Evolutionary conservation across 2,113 vertebrate species (phyloP), one percentile per base, ranked within the genome.

Genomic region (Aegithalos caudatus): DNA sequence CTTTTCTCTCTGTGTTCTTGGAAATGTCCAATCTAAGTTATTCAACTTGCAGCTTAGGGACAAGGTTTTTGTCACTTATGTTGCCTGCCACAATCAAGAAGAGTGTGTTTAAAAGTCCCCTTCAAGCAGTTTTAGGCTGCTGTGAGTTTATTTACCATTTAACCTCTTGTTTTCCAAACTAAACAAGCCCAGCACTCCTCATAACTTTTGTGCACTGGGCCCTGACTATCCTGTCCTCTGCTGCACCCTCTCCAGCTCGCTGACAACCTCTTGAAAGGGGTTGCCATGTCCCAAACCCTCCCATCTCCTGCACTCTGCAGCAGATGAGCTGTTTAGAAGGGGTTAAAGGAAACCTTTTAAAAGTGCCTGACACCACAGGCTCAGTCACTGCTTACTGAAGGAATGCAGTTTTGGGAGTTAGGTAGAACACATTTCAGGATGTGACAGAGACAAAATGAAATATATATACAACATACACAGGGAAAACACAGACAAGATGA

Each of bases 331-430:
- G 2, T 27, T 80, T 67, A 93, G 35, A 86, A 77, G 16, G 17
- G 35, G 10, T 11, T 48, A 13, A 77, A 50, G 23, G 25, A 91
- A 67, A 37, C 9, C 4, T 70, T 65, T 24, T 9, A 48, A 48
- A 27, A 29, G 23, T 9, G 4, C 21, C 38, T 48, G 24, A 44
- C 24, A 37, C 9, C 17, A 51, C 14, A 20, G 0, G 0, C 11
- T 86, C 53, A 25, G n/a, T n/a, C 56, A 38, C n/a, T 54, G 14
- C 37, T 77, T 69, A 13, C 35, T 47, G 56, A 78, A 56, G 50
- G 8, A 81, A 50, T 24, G 16, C 3, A 50, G 4, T 20, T 79
- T 31, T 56, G 20, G 23, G 27, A 44, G 8, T 3, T 3, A 4
- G 16, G 53, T 17, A 67, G 24, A 71, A 80, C 3, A 1, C 1